phyloP scores from a whole-genome alignment of 2,888 invertebrate species.

The Sarcophaga variegata region DNA sequence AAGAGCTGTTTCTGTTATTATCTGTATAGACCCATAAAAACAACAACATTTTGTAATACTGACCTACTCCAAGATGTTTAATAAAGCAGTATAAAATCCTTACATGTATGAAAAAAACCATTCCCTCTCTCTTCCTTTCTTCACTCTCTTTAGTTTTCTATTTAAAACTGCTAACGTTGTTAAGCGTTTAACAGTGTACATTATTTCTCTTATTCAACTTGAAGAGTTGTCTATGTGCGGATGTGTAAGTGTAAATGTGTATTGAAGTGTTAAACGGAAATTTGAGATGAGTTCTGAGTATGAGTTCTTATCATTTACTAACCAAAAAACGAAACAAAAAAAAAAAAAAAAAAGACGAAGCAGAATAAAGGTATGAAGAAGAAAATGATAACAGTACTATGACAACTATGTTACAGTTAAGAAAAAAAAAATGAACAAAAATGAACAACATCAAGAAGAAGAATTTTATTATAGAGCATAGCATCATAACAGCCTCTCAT shows the following conservation, averaged over 20 bases:
- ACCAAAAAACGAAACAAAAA: background rate
- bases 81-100: slow-evolving; percentile 23
- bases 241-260: background rate
- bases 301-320: slow-evolving; percentile 13
- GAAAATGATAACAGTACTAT: background rate
- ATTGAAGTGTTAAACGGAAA: slow-evolving; percentile 38
- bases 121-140: background rate
- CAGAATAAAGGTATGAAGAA: background rate
- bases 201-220: too few species aligned
- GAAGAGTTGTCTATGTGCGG: background rate
- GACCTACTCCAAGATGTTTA: slow-evolving; percentile 60
- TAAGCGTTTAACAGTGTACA: too few species aligned
- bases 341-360: background rate
- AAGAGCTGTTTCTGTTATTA: background rate
- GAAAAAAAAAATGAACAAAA: background rate
- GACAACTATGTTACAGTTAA: background rate
- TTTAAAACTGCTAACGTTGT: too few species aligned
- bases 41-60: slow-evolving; percentile 52
- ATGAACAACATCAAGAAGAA: background rate
- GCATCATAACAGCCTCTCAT: slow-evolving; percentile 44
- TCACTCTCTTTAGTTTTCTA: too few species aligned
- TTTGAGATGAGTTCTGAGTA: slow-evolving; percentile 4
- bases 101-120: background rate
- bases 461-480: too few species aligned
- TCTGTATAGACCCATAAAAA: background rate